phyloP scores from a whole-genome alignment of 2,797 vertebrate genomes.

The Acipenser ruthenus region DNA sequence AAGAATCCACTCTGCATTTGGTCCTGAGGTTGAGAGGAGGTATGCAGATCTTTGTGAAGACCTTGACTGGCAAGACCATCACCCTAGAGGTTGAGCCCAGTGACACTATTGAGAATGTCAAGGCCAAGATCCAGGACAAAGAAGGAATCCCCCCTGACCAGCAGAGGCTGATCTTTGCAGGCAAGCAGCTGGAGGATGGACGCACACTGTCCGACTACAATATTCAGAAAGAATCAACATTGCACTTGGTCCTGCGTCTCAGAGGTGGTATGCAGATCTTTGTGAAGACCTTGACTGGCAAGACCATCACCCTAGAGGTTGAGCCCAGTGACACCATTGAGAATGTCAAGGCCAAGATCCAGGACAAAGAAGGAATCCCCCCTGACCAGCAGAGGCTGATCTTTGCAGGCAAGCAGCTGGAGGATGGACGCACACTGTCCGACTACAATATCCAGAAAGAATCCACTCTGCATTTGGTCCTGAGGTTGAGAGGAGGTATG shows the following conservation, averaged over 20 bases:
- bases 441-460: constrained; percentile 48
- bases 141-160: constrained; percentile 34
- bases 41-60: constrained; percentile 49
- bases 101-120: constrained; percentile 32
- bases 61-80: constrained; percentile 32
- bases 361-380: constrained; percentile 54
- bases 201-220: constrained; percentile 42
- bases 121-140: constrained; percentile 34
- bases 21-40: constrained; percentile 39
- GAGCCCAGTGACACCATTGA: constrained; percentile 57
- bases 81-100: constrained; percentile 29
- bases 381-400: constrained; percentile 52
- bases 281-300: constrained; percentile 62
- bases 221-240: constrained; percentile 33
- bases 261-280: constrained; percentile 53
- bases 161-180: constrained; percentile 38
- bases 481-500: constrained; percentile 39
- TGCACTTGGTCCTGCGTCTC: constrained; percentile 33
- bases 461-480: constrained; percentile 42
- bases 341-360: constrained; percentile 50
- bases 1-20: constrained; percentile 44
- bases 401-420: constrained; percentile 43
- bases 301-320: constrained; percentile 56
- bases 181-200: constrained; percentile 48
- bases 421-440: constrained; percentile 42